Evolutionary conservation across 1,140 invertebrate species (phyloP), one percentile per base, ranked within the genome.

Genomic region (Drosophila busckii): DNA sequence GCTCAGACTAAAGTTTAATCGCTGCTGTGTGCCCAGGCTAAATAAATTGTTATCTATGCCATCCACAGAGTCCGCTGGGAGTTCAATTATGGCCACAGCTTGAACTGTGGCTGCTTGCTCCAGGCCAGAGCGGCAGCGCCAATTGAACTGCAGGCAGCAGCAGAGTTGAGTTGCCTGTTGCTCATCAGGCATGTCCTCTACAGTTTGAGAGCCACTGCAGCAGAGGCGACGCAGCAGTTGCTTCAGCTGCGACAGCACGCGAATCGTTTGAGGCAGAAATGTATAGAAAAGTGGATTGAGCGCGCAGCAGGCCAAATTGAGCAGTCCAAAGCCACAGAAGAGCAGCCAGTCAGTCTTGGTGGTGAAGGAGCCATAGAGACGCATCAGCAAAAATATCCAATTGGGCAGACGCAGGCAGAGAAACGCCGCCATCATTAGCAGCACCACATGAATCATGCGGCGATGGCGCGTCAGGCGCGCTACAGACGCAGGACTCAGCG

Each of bases 201-300:
- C 28, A 7, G 2, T 0, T 19, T 32, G 8, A 9, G 1, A 10
- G 16, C 19, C 4, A 1, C n/a, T 8, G 7, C 71, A 75, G 19
- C 64, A 62, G 2, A 53, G 2, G 2, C 37, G 6, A 0, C 5
- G n/a, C 0, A 68, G 9, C n/a, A 28, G 35, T 10, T 49, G 45
- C 19, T 70, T 85, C 0, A 85, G 19, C 38, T 29, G 31, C 6
- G 59, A 48, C 9, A 65, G 22, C 3, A 61, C 67, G 15, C 61
- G 53, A 1, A 90, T 73, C 4, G 90, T 89, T 49, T 89, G 87
- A 10, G 89, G 88, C 1, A 91, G 70, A 59, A 90, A 91, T 0
- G 89, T 88, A 50, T 91, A 91, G 2, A 91, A 70, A 19, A 91
- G 87, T 1, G 90, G 90, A 87, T 91, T 90, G 2, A 91, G 16